Evolutionary conservation across 2,888 invertebrate species (phyloP).

Genomic region (Gasteruption jaculator): DNA sequence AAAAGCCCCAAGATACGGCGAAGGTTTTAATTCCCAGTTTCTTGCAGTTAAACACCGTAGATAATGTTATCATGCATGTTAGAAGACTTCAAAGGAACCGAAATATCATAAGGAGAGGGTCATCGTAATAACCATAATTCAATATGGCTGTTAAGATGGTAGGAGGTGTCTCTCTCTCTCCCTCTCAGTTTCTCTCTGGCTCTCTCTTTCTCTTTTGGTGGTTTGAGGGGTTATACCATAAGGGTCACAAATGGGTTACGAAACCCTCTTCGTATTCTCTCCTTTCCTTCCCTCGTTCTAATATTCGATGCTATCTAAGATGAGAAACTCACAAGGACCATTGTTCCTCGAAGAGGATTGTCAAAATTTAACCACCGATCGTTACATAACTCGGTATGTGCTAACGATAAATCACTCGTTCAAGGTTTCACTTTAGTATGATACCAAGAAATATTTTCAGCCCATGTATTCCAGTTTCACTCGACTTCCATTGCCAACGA

Average conservation of each 20-base stretch:
- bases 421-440: too few species aligned
- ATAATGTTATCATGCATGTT: too few species aligned
- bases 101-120: constrained; percentile 35
- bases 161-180: constrained; percentile 18
- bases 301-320: constrained; percentile 36
- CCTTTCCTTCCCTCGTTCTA: constrained; percentile 15
- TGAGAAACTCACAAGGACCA: constrained; percentile 26
- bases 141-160: constrained; percentile 43
- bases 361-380: too few species aligned
- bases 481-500: too few species aligned
- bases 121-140: constrained; percentile 44
- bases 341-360: too few species aligned
- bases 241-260: constrained; percentile 26
- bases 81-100: constrained; percentile 32
- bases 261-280: constrained; percentile 23
- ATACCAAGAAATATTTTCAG: too few species aligned
- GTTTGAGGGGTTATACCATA: constrained; percentile 25
- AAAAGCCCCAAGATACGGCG: too few species aligned
- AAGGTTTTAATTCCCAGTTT: too few species aligned
- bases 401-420: too few species aligned
- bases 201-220: neutral
- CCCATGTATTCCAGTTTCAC: too few species aligned
- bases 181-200: neutral
- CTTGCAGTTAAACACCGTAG: too few species aligned
- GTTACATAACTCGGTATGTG: too few species aligned